A percentile compares a stretch with the other conserved stretches of the same genome.
Evolutionary conservation across 2,113 vertebrate species (phyloP).

Genomic region (Phalacrocorax brasilianus): DNA sequence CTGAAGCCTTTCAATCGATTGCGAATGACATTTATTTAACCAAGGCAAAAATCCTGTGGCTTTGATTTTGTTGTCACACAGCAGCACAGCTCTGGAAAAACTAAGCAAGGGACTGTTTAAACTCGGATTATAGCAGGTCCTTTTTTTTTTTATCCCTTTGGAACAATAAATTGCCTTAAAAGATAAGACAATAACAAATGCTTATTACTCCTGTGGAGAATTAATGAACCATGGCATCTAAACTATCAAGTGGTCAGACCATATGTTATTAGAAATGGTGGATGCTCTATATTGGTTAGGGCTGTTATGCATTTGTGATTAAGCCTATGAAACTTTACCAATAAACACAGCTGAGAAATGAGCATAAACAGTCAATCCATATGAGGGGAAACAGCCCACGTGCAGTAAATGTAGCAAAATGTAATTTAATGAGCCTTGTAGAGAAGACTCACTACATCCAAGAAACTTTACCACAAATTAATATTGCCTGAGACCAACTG

Average conservation of each 20-base stretch:
- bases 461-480: constrained; percentile 37
- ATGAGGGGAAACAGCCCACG: neutral
- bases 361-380: constrained; percentile 2
- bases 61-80: constrained; percentile 14
- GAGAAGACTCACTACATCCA: constrained; percentile 28
- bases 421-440: constrained; percentile 45
- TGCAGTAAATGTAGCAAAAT: constrained; percentile 60
- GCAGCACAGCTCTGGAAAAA: neutral
- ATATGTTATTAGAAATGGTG: constrained; percentile 63
- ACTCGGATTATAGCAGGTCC: constrained; percentile 55
- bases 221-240: constrained; percentile 75
- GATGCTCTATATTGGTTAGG: constrained; percentile 44
- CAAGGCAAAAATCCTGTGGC: constrained; percentile 2
- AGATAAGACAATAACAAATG: constrained; percentile 70
- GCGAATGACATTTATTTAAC: constrained; percentile 26
- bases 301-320: constrained; percentile 54
- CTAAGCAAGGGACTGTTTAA: constrained; percentile 26
- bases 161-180: constrained; percentile 69
- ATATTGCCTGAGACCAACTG: constrained; percentile 20
- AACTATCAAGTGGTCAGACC: constrained; percentile 54
- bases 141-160: constrained; percentile 53
- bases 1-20: neutral
- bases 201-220: constrained; percentile 69
- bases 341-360: constrained; percentile 55
- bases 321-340: constrained; percentile 54